A percentile compares a stretch with the other conserved stretches of the same genome.
Evolutionary conservation across 1,140 invertebrate species (phyloP).

Genomic region (Apis florea): DNA sequence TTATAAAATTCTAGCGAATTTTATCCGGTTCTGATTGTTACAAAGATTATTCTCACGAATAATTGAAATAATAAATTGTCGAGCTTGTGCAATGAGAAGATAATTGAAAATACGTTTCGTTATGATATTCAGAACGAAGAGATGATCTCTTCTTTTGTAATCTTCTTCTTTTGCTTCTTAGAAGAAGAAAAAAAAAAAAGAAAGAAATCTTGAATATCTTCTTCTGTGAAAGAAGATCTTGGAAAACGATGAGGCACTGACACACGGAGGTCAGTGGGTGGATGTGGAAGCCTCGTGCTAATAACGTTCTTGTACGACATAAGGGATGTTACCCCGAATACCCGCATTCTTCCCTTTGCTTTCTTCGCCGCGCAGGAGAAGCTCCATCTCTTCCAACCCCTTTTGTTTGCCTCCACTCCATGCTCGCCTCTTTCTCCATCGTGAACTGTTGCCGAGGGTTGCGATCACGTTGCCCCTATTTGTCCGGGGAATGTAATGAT

Average conservation of each 20-base stretch:
- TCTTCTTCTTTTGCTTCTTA: too few relatives aligned
- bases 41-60: too few relatives aligned
- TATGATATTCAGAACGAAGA: too few relatives aligned
- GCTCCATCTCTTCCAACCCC: slow-evolving; percentile 13
- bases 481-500: slow-evolving; percentile 44
- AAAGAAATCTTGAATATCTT: too few relatives aligned
- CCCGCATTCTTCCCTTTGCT: slow-evolving; percentile 17
- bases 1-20: not conserved
- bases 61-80: too few relatives aligned
- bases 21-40: too few relatives aligned
- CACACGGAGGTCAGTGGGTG: slow-evolving; percentile 7
- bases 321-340: slow-evolving; percentile 30
- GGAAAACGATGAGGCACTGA: not conserved
- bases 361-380: slow-evolving; percentile 2
- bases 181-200: too few relatives aligned
- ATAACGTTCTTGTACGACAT: slow-evolving; percentile 52
- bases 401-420: slow-evolving; percentile 18
- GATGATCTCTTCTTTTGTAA: too few relatives aligned
- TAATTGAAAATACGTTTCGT: too few relatives aligned
- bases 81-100: too few relatives aligned
- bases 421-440: not conserved
- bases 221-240: not conserved
- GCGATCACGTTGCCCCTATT: slow-evolving; percentile 22
- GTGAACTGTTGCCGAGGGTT: slow-evolving; percentile 26
- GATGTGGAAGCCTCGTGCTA: slow-evolving; percentile 48